Evolutionary conservation across 2,797 vertebrate species (phyloP).

Genomic region (Capromys pilorides): DNA sequence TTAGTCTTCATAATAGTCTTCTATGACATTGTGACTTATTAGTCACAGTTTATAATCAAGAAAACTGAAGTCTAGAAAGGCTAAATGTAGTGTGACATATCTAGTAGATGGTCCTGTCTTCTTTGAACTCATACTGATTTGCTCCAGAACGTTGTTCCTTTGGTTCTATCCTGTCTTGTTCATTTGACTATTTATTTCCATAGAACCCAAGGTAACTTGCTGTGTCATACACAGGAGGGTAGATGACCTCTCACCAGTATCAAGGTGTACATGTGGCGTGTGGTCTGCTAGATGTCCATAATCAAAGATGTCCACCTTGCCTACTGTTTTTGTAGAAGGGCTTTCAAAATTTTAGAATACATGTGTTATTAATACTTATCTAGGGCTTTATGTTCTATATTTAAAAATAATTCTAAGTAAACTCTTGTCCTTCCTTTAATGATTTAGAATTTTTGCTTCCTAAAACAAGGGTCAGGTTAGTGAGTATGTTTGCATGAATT

Average conservation of each 20-base stretch:
- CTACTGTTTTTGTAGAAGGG: conserved; percentile 27
- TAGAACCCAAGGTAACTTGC: too few species aligned
- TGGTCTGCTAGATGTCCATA: background rate
- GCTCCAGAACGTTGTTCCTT: background rate
- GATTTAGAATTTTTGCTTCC: background rate
- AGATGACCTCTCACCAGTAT: background rate
- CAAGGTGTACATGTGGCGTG: background rate
- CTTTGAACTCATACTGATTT: background rate
- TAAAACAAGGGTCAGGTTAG: background rate
- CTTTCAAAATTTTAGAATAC: conserved; percentile 31
- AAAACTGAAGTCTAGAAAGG: background rate
- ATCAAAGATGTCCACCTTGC: background rate
- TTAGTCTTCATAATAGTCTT: conserved; percentile 2
- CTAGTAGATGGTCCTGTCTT: background rate
- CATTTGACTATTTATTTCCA: background rate
- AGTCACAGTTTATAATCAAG: background rate
- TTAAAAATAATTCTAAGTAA: background rate
- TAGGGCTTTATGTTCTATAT: background rate
- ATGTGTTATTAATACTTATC: background rate
- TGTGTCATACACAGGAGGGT: fast-evolving
- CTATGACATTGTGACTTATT: background rate
- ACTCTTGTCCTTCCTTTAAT: background rate
- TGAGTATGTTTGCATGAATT: background rate
- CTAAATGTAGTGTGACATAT: background rate
- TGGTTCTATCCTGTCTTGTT: background rate